These are phyloP conservation scores for Antheraea mylitta DNA, from an alignment of 1,140 invertebrate genomes.

Conservation along the genomic window DNA sequence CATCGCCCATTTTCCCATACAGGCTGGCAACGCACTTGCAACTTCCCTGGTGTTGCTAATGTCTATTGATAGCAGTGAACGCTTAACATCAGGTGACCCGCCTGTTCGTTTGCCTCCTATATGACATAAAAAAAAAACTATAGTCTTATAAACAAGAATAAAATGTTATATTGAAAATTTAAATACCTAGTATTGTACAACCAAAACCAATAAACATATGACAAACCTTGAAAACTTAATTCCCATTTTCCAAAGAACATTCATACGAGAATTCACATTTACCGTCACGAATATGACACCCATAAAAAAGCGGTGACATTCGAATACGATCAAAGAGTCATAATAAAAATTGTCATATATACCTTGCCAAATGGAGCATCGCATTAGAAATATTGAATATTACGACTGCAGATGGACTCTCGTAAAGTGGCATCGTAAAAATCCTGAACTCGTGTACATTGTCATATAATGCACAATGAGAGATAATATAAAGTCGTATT, in stretches of 20 bases:
- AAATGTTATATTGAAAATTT: not conserved
- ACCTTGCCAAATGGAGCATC: slow-evolving; percentile 18
- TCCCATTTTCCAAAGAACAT: not conserved
- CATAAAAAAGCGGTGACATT: not conserved
- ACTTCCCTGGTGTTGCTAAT: too few species aligned
- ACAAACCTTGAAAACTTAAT: not conserved
- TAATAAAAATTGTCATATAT: slow-evolving; percentile 9
- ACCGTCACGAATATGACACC: not conserved
- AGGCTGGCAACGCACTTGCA: too few species aligned
- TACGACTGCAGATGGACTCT: slow-evolving; percentile 5
- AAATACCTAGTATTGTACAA: too few species aligned
- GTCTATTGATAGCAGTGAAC: too few species aligned
- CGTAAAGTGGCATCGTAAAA: slow-evolving; percentile 12
- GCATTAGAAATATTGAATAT: slow-evolving; percentile 24
- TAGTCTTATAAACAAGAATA: not conserved
- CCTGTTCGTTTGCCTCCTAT: too few species aligned
- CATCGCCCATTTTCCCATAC: too few species aligned
- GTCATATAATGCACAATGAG: slow-evolving; percentile 21
- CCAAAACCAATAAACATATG: not conserved
- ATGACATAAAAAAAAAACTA: too few species aligned
- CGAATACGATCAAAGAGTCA: not conserved
- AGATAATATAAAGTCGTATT: slow-evolving; percentile 16
- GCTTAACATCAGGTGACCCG: too few species aligned
- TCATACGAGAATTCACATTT: not conserved
- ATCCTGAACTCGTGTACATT: slow-evolving; percentile 10